Evolutionary conservation across 2,888 invertebrate species (phyloP).

Genomic region (Ophion ellenae): DNA sequence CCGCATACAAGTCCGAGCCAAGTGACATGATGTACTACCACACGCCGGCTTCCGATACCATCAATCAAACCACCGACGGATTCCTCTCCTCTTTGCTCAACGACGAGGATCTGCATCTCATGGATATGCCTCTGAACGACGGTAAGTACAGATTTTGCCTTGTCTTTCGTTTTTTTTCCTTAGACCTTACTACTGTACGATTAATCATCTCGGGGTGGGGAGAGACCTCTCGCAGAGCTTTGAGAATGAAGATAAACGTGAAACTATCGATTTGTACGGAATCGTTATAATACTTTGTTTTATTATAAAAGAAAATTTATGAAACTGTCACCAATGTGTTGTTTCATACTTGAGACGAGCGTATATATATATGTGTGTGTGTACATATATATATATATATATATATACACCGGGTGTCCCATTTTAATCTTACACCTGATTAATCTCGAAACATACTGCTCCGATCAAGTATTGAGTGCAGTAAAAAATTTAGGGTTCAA

Average conservation of each 20-base stretch:
- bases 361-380: neutral
- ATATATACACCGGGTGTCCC: too few species aligned
- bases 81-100: conserved; percentile 94
- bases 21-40: conserved; percentile 92
- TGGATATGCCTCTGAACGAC: conserved; percentile 96
- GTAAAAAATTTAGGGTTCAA: too few species aligned
- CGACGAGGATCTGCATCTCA: conserved; percentile 94
- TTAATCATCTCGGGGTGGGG: conserved; percentile 49
- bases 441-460: too few species aligned
- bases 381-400: too few species aligned
- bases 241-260: conserved; percentile 14
- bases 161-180: conserved; percentile 28
- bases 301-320: conserved; percentile 70
- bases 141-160: conserved; percentile 85
- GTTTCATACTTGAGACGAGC: conserved; percentile 25
- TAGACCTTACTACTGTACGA: conserved; percentile 25
- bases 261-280: conserved; percentile 19
- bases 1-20: conserved; percentile 89
- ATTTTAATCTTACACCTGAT: too few species aligned
- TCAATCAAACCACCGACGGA: conserved; percentile 92
- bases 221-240: neutral
- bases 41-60: conserved; percentile 85
- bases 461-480: too few species aligned
- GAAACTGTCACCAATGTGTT: conserved; percentile 66
- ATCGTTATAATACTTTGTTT: conserved; percentile 18